Evolutionary conservation across 2,113 vertebrate genomes (phyloP).

Genomic region (Clarias batrachus): DNA sequence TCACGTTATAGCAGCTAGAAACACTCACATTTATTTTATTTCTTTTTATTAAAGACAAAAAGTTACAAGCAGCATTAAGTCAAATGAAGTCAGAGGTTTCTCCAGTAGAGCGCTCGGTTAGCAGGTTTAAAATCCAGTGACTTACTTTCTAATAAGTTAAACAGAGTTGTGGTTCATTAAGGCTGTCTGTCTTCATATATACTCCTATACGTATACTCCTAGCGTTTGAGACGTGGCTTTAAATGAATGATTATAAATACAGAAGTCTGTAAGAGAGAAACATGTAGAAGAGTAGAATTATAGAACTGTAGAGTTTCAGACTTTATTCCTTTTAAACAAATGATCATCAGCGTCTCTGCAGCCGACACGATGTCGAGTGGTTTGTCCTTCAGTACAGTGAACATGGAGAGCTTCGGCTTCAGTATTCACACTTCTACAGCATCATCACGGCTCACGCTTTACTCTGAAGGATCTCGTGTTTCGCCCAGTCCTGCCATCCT

Average conservation of each 20-base stretch:
- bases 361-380: neutral
- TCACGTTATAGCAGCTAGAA: neutral
- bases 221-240: too few species aligned
- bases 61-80: neutral
- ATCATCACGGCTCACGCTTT: slow-evolving; percentile 50
- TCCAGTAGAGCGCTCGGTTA: neutral
- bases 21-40: neutral
- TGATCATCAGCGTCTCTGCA: neutral
- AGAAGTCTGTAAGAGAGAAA: neutral
- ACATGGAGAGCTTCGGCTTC: neutral
- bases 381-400: neutral
- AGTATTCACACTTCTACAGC: neutral
- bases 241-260: neutral
- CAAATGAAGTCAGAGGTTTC: neutral
- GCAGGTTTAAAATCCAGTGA: neutral
- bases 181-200: too few species aligned
- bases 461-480: slow-evolving; percentile 72
- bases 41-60: neutral
- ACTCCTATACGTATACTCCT: too few species aligned
- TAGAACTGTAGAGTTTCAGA: neutral
- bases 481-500: slow-evolving; percentile 89
- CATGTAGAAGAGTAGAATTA: too few species aligned
- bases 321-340: neutral
- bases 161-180: neutral
- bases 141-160: neutral